A percentile compares a stretch with the other conserved stretches of the same genome.
Evolutionary conservation across 2,888 invertebrate genomes (phyloP).

Genomic region (Caenorhabditis afra): DNA sequence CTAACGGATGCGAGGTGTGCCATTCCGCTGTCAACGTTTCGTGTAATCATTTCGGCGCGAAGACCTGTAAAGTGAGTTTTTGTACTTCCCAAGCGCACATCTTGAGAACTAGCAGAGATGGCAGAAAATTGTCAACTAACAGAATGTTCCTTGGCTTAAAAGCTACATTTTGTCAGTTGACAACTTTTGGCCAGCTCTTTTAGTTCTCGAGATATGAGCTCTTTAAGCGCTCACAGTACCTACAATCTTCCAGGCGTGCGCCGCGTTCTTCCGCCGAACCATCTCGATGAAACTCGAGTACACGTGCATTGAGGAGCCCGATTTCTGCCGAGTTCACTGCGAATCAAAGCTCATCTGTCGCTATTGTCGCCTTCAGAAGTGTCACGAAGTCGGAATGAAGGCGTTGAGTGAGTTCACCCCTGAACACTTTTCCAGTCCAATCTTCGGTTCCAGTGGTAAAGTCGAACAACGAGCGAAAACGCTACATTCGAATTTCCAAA

Average conservation of each 20-base stretch:
- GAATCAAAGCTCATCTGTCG: conserved; percentile 32
- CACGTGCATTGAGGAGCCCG: conserved; percentile 29
- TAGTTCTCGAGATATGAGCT: no score
- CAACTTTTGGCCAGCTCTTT: no score
- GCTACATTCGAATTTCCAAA: conserved; percentile 49
- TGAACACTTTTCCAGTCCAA: no score
- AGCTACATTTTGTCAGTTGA: no score
- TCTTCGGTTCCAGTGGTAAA: conserved; percentile 54
- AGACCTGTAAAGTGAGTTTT: conserved; percentile 46
- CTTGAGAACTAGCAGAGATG: no score
- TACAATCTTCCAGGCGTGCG: conserved; percentile 57
- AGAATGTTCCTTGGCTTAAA: no score
- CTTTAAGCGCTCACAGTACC: no score
- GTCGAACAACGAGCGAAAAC: conserved; percentile 50
- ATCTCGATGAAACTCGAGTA: conserved; percentile 49
- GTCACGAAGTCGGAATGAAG: conserved; percentile 14
- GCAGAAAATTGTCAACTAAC: no score
- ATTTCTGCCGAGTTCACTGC: conserved; percentile 41
- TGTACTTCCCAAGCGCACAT: no score
- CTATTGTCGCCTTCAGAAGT: conserved; percentile 26
- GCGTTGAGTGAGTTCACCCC: conserved; percentile 16
- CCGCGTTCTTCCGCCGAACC: conserved; percentile 54
- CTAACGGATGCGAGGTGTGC: conserved; percentile 37
- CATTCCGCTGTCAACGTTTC: conserved; percentile 21
- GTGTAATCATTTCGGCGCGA: conserved; percentile 55